Base-by-base conservation (phyloP, 2,888 invertebrate genomes). In the Aricia artaxerxes region DNA sequence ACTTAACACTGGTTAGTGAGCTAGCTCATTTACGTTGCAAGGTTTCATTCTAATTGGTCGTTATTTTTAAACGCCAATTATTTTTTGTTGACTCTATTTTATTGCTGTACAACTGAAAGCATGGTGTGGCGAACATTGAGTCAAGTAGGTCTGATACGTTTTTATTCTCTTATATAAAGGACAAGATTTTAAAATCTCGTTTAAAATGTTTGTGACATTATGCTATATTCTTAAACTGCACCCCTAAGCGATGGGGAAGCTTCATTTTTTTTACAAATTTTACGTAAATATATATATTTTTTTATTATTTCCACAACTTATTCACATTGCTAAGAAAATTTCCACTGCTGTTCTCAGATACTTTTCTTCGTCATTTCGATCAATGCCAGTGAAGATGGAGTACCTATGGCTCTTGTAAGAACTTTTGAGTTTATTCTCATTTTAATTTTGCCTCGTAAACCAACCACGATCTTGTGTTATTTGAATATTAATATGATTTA, bases 381-480 rank as follows among this genome's bases (percentile, higher is more conserved):
- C 64, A 24, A 64, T 31, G 64, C 64, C 31, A 64, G 64, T 31
- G 64, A 64, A 64, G 64, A 64, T 64, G 64, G 64, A 64, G 64
- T 31, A 31, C 31, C 31, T 31, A 31, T 64, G 31, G 31, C 24
- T 7, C 64, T 64, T 64, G 64, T 64, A 64, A 64, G 64, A 11
- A 64, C 31, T 2, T 64, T 31, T 64, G 16, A 16, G 11, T 57
- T 57, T 11, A 11, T 53, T 9, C 40, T 40, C 6, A 40, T 57
- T 57, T 13, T 57, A 16, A 57, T 57, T 57, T 57, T 57, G 16
- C 4, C 57, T 57, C 49, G 49, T 2, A 49, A 49, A 9, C 49
- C 49, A 40, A 40, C 40, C 40, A 40, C 40, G 40, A 49, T 49
- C 49, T 49, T 11, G 44, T 49, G 9, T 2, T 2, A 49, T 40